Conservation (phyloP, 2,888 invertebrate genomes). For the Danaus chrysippus region DNA sequence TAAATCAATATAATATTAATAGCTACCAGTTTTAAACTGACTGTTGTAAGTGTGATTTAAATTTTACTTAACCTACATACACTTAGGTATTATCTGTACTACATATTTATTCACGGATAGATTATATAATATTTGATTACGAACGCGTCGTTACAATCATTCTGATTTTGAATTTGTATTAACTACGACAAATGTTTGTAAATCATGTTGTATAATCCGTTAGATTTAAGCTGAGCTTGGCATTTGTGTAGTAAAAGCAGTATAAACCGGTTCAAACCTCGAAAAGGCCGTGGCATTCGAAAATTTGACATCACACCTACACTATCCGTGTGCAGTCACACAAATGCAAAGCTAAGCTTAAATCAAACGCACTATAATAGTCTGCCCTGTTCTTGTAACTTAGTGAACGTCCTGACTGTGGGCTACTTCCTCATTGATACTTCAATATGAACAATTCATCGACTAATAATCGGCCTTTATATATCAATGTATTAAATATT, state of each 20-base stretch:
- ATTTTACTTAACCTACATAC: background rate
- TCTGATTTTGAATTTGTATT: slow-evolving; percentile 34
- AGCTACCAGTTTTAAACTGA: background rate
- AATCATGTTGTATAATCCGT: slow-evolving; percentile 27
- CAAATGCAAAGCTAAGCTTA: too few relatives aligned
- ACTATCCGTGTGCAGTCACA: too few relatives aligned
- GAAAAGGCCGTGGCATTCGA: too few relatives aligned
- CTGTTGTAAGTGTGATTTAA: background rate
- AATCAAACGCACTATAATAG: too few relatives aligned
- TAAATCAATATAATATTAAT: too few relatives aligned
- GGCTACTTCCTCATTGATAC: slow-evolving; percentile 38
- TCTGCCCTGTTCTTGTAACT: slow-evolving; percentile 38
- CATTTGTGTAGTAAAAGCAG: too few relatives aligned
- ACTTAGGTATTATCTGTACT: background rate
- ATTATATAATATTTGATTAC: slow-evolving; percentile 10
- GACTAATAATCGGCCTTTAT: slow-evolving; percentile 9
- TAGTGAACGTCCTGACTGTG: slow-evolving; percentile 54
- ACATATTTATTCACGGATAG: background rate
- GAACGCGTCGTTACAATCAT: slow-evolving; percentile 36
- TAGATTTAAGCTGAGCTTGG: too few relatives aligned
- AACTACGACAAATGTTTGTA: slow-evolving; percentile 24
- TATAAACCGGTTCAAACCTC: too few relatives aligned
- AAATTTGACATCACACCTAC: too few relatives aligned
- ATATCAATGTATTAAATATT: slow-evolving; percentile 30
- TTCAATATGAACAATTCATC: background rate